Base-by-base conservation (phyloP, 1,140 invertebrate genomes). In the Myzus persicae region DNA sequence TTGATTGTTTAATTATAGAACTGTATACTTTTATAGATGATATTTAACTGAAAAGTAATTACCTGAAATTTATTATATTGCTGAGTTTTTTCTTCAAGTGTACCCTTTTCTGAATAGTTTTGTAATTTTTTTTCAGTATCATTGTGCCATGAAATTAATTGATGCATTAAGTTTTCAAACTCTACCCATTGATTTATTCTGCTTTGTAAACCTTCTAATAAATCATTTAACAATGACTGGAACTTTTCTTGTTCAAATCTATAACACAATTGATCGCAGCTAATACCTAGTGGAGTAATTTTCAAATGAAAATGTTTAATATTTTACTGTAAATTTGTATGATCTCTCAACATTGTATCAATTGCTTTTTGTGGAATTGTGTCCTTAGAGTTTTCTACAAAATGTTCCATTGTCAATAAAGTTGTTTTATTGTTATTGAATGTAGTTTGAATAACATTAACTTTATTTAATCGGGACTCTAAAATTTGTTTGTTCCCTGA, bases 11-110 rank as follows among this genome's bases (percentile, higher is more conserved):
- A 31, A 67, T 31, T n/a, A n/a, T 67, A n/a, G 59, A n/a, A 76
- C 4, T 5, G n/a, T 76, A n/a, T n/a, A 76, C 14, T 76, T n/a
- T 76, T 76, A 76, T 76, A n/a, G 11, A 76, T 8, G 6, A 22
- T 38, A 82, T 38, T 82, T 14, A 42, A 26, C 31, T 26, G 42
- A 26, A 84, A 84, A 11, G 4, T 38, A 14, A 40, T 82, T 96
- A 98, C 98, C 97, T 98, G 97, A 95, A 98, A 99, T 95, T 97
- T 98, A 94, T 97, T 97, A 2, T 98, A 95, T 94, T 99, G 98
- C 94, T 98, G 98, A 93, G 97, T 96, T 95, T 99, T 99, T 94
- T 99, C 98, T 94, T 99, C 97, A 1, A 98, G 95, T 6, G 98
- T 98, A 84, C 97, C 97, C 94, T 97, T 98, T 4, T 97, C 96